A percentile compares a stretch with the other conserved stretches of the same genome.
Evolutionary conservation across 2,113 vertebrate genomes (phyloP).

Genomic region (Mesitornis unicolor): DNA sequence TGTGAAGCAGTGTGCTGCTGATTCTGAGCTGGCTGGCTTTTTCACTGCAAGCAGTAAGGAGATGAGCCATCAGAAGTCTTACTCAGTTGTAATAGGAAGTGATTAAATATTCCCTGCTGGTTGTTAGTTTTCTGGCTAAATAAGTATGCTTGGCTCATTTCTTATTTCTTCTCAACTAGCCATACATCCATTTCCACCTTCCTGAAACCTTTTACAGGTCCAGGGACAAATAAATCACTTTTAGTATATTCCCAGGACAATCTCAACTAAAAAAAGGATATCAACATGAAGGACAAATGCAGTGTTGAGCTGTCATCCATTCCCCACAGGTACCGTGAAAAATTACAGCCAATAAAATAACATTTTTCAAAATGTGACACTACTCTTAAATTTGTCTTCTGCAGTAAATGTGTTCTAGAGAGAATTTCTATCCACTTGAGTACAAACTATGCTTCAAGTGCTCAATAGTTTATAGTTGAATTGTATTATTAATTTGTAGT

Average conservation of each 20-base stretch:
- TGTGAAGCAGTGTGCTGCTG: not conserved
- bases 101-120: slow-evolving; percentile 37
- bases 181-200: slow-evolving; percentile 87
- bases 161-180: slow-evolving; percentile 79
- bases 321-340: slow-evolving; percentile 89
- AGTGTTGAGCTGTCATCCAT: slow-evolving; percentile 88
- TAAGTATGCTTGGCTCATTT: slow-evolving; percentile 67
- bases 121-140: slow-evolving; percentile 65
- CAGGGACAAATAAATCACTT: slow-evolving; percentile 96
- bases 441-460: slow-evolving; percentile 85
- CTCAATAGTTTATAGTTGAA: slow-evolving; percentile 90
- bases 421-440: slow-evolving; percentile 86
- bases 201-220: slow-evolving; percentile 87
- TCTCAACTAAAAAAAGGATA: slow-evolving; percentile 82
- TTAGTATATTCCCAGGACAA: slow-evolving; percentile 87
- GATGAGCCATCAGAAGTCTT: not conserved
- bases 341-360: slow-evolving; percentile 94
- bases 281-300: slow-evolving; percentile 93
- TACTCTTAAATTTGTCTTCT: slow-evolving; percentile 91
- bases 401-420: slow-evolving; percentile 88
- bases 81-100: not conserved
- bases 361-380: slow-evolving; percentile 94
- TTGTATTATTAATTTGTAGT: slow-evolving; percentile 90
- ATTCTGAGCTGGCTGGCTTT: not conserved
- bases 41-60: not conserved